Percentiles rank a stretch among this genome's conserved stretches.
phyloP scores from a whole-genome alignment of 2,888 invertebrate species.

The Chydorus sphaericus region DNA sequence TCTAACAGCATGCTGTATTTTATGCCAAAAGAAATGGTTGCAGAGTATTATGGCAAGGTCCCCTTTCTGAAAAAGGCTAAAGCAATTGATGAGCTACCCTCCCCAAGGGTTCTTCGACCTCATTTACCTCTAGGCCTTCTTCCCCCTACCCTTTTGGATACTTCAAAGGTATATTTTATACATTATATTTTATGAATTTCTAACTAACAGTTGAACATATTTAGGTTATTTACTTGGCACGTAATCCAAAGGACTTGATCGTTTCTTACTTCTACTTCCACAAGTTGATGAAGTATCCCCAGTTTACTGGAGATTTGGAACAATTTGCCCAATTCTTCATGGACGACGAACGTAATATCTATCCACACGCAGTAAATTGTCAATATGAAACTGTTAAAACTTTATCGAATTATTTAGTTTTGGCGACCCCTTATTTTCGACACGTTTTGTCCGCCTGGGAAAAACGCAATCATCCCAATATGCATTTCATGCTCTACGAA shows the following conservation, averaged over 20 bases:
- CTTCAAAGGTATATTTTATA: conserved; percentile 49
- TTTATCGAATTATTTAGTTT: background rate
- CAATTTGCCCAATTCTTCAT: conserved; percentile 44
- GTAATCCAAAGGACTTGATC: conserved; percentile 72
- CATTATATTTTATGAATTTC: no score
- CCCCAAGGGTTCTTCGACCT: conserved; percentile 24
- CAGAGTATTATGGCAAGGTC: no score
- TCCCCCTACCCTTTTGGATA: conserved; percentile 17
- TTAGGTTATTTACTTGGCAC: conserved; percentile 61
- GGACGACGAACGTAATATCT: conserved; percentile 28
- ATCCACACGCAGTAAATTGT: no score
- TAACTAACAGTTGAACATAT: no score
- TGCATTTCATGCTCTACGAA: conserved; percentile 28
- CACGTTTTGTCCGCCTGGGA: conserved; percentile 29
- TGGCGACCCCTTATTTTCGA: conserved; percentile 25
- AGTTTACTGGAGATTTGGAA: background rate
- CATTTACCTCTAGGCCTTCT: conserved; percentile 25
- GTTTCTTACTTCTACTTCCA: conserved; percentile 64
- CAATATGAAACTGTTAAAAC: background rate
- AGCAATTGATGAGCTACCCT: no score
- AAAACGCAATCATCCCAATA: conserved; percentile 24
- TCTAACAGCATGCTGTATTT: no score
- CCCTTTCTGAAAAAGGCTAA: no score
- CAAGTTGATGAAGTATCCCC: background rate
- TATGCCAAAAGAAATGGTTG: no score